Evolutionary conservation across 1,140 invertebrate species (phyloP), one percentile per base, ranked within the genome.

Genomic region (Contarinia nasturtii): DNA sequence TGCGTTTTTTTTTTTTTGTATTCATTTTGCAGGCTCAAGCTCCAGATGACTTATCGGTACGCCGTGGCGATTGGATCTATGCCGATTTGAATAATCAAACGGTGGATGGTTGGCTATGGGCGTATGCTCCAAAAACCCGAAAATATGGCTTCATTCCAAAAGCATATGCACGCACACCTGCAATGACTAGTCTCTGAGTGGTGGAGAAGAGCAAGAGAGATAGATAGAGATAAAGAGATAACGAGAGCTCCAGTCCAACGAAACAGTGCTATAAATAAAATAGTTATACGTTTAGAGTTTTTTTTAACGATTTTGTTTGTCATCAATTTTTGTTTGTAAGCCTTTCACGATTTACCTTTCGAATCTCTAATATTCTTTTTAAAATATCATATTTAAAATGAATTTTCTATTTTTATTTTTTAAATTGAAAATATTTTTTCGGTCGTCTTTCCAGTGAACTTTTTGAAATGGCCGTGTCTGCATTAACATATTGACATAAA

Each of bases 131-230:
- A 1, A 90, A 90, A 67, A 85, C 85, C 11, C 68, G 87, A 21
- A 87, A 90, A 67, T 92, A 91, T 60, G 91, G 91, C 12, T 94
- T 93, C 64, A 91, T 95, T 55, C 91, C 91, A 11, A 91, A 90
- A 63, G 85, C 87, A 0, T 94, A 93, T 60, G 89, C 89, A 1
- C 71, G 86, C n/a, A 83, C 86, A 8, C 88, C 88, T 1, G 87
- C 86, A 42, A 91, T 90, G 77, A 93, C 87, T 11, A 82, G 82
- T 57, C 74, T 90, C 50, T 84, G 68, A 75, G 11, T 11, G 48
- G 12, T 20, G 46, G 15, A 37, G 15, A 17, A 3, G 11, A 49
- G 33, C 14, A 34, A 14, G 33, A 34, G 33, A 7, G 14, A 7
- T 8, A 14, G 33, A 14, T 8, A 34, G 33, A 8, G 14, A 14